These are phyloP conservation scores for Escarpia spicata DNA, from an alignment of 2,888 invertebrate genomes.

Conservation along the genomic window DNA sequence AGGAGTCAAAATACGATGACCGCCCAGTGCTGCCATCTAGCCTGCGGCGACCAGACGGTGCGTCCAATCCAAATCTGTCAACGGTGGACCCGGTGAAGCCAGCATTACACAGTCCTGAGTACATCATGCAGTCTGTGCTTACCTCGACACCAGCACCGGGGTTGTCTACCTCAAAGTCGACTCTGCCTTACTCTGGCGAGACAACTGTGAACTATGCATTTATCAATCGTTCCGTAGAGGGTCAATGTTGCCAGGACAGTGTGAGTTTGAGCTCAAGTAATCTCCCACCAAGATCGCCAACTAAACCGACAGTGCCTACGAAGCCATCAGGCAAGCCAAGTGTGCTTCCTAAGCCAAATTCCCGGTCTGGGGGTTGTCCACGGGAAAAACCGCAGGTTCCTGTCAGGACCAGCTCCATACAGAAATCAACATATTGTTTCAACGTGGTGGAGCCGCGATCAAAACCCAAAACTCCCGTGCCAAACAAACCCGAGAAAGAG, in stretches of 20 bases:
- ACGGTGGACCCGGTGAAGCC: conserved; percentile 61
- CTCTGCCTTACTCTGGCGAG: background rate
- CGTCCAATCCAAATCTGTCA: conserved; percentile 89
- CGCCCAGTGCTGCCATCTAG: conserved; percentile 66
- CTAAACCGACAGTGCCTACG: conserved; percentile 23
- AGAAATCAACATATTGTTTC: background rate
- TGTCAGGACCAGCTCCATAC: conserved; percentile 24
- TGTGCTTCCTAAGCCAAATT: conserved; percentile 30
- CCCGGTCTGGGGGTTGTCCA: conserved; percentile 17
- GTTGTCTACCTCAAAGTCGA: conserved; percentile 27
- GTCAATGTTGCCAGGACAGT: background rate
- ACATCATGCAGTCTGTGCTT: background rate
- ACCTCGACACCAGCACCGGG: background rate
- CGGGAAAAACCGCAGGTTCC: conserved; percentile 28
- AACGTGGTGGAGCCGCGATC: conserved; percentile 19
- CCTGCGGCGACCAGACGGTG: conserved; percentile 88
- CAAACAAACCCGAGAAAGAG: background rate
- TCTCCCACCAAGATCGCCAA: background rate
- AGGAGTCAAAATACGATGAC: conserved; percentile 31
- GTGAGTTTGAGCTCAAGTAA: background rate
- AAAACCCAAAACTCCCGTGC: background rate
- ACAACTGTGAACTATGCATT: background rate
- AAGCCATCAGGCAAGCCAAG: conserved; percentile 28
- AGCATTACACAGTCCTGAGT: background rate
- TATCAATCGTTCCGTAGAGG: background rate